A percentile compares a stretch with the other conserved stretches of the same genome.
These are phyloP conservation scores for Epinotia demarniana DNA, from an alignment of 2,888 invertebrate species.

Conservation along the genomic window DNA sequence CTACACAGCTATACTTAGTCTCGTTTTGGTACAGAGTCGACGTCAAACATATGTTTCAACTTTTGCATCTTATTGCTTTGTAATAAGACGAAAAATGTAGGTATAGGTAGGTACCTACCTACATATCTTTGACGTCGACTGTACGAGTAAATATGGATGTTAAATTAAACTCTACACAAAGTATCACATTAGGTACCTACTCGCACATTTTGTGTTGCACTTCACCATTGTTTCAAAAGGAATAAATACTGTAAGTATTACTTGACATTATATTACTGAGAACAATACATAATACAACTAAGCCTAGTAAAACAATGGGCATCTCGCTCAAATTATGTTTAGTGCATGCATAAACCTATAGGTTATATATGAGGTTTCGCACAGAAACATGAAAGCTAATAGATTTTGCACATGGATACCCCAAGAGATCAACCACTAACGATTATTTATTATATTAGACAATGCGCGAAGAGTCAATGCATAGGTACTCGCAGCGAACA, in stretches of 20 bases:
- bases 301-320: conserved; percentile 17
- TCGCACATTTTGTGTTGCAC: conserved; percentile 24
- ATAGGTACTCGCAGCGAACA: conserved; percentile 30
- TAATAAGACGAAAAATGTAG: too few species aligned
- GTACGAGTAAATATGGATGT: background rate
- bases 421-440: background rate
- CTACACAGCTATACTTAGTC: background rate
- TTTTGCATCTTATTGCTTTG: too few species aligned
- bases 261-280: conserved; percentile 55
- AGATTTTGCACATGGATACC: background rate
- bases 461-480: conserved; percentile 25
- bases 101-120: too few species aligned
- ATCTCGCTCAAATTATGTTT: conserved; percentile 26
- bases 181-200: conserved; percentile 34
- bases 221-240: conserved; percentile 53
- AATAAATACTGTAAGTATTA: conserved; percentile 53
- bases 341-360: background rate
- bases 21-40: background rate
- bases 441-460: conserved; percentile 10
- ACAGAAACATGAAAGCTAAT: background rate
- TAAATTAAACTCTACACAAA: conserved; percentile 13
- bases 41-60: too few species aligned
- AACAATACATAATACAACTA: conserved; percentile 31
- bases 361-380: background rate
- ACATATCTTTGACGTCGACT: too few species aligned